phyloP scores from a whole-genome alignment of 30 jellyfish, hydroid and myxozoan species.

The Pseudorhiza aurosa region DNA sequence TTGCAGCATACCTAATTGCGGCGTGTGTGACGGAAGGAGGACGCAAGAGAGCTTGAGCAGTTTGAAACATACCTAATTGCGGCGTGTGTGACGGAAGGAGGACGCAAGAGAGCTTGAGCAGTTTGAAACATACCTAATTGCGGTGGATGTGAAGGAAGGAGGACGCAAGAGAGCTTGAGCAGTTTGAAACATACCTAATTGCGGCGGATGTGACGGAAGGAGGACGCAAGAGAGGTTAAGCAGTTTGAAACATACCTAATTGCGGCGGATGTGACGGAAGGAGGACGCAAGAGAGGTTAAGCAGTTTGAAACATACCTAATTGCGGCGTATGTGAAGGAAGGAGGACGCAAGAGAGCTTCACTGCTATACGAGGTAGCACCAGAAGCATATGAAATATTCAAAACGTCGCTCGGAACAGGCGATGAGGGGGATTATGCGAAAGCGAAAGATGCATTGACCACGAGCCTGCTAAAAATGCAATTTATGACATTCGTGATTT shows the following conservation, averaged over 20 bases:
- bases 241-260: constrained; percentile 34
- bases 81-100: neutral
- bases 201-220: constrained; percentile 25
- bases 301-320: constrained; percentile 24
- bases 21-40: no score
- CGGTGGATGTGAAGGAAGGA: constrained; percentile 6
- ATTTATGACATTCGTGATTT: neutral
- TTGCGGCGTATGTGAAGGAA: constrained; percentile 11
- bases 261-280: constrained; percentile 13
- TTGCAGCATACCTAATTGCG: no score
- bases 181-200: constrained; percentile 25
- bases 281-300: constrained; percentile 25
- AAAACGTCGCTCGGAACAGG: constrained; percentile 47
- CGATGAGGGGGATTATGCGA: constrained; percentile 12
- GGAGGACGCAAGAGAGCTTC: constrained; percentile 27
- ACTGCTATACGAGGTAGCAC: constrained; percentile 24
- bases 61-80: constrained; percentile 37
- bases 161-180: constrained; percentile 24
- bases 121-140: constrained; percentile 30
- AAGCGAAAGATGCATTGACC: constrained; percentile 42
- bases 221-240: no score
- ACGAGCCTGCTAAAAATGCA: no score
- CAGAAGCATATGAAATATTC: constrained; percentile 17
- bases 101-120: constrained; percentile 24
- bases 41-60: constrained; percentile 21